phyloP scores from a whole-genome alignment of 2,797 vertebrate genomes.

The Syncerus caffer region DNA sequence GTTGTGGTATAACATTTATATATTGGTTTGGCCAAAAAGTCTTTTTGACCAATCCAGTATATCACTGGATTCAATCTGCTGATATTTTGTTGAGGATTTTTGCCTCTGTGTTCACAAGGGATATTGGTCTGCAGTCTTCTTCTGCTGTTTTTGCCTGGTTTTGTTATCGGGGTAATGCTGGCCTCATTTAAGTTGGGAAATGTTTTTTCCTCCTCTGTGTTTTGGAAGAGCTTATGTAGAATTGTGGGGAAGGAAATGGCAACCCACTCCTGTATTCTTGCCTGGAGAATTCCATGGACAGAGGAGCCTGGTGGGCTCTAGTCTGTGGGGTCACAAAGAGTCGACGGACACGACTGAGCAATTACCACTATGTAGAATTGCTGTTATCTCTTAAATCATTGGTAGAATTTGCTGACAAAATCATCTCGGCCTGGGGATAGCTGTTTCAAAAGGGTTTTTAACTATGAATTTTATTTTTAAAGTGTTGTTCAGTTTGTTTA shows the following conservation, averaged over 20 bases:
- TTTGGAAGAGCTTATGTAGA: neutral
- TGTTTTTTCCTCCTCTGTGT: neutral
- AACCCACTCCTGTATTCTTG: neutral
- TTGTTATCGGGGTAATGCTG: neutral
- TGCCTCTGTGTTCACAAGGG: neutral
- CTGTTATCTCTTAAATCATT: neutral
- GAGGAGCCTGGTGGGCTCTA: neutral
- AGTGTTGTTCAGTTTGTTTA: too few species aligned
- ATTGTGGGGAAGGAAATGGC: neutral
- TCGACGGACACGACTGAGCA: accelerated
- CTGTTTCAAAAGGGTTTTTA: neutral
- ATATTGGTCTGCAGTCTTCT: neutral
- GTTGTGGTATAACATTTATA: neutral
- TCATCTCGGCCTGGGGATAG: neutral
- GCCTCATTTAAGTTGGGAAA: neutral
- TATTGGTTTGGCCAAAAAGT: neutral
- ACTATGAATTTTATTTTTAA: neutral
- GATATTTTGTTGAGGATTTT: neutral
- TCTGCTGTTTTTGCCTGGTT: neutral
- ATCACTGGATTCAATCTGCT: neutral
- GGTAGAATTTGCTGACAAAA: neutral
- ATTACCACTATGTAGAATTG: neutral
- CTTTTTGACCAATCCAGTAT: neutral
- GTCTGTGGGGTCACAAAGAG: neutral
- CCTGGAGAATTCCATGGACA: neutral